A percentile compares a stretch with the other conserved stretches of the same genome.
These are phyloP conservation scores for Cydia fagiglandana DNA, from an alignment of 1,140 invertebrate genomes.

Conservation along the genomic window DNA sequence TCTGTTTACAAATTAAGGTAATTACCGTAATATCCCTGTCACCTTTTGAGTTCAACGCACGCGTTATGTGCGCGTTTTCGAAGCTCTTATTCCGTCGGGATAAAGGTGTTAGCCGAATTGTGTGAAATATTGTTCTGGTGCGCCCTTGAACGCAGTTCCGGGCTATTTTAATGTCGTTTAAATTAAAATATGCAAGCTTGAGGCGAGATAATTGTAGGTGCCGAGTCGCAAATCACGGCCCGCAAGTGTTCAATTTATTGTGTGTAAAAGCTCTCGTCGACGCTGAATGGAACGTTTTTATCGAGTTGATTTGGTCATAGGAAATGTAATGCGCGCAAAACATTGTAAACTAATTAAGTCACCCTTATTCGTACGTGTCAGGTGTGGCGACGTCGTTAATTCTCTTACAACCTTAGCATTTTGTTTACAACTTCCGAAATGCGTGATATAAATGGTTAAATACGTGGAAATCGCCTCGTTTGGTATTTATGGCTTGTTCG, in stretches of 20 bases:
- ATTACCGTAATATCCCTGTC: constrained; percentile 68
- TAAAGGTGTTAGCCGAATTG: constrained; percentile 50
- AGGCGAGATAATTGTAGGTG: constrained; percentile 49
- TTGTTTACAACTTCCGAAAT: constrained; percentile 31
- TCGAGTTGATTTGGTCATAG: constrained; percentile 18
- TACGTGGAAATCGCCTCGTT: constrained; percentile 17
- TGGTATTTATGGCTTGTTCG: constrained; percentile 4
- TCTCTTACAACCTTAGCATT: constrained; percentile 32
- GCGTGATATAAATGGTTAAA: constrained; percentile 27
- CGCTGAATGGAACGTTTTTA: not conserved
- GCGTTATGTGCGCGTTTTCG: constrained; percentile 44
- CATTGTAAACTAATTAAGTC: constrained; percentile 15
- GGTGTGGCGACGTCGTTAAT: constrained; percentile 21
- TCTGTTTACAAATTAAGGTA: constrained; percentile 72
- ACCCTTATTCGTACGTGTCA: constrained; percentile 18
- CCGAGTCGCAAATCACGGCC: constrained; percentile 50
- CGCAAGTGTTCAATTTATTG: constrained; percentile 22
- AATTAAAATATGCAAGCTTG: constrained; percentile 54
- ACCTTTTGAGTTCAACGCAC: constrained; percentile 72
- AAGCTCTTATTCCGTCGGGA: constrained; percentile 45
- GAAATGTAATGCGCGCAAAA: constrained; percentile 20
- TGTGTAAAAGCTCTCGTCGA: constrained; percentile 6
- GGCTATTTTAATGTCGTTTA: constrained; percentile 65
- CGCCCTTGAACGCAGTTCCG: constrained; percentile 62
- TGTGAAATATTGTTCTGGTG: constrained; percentile 57